Evolutionary conservation across 2,888 invertebrate species (phyloP).

Genomic region (Frankliniella intonsa): DNA sequence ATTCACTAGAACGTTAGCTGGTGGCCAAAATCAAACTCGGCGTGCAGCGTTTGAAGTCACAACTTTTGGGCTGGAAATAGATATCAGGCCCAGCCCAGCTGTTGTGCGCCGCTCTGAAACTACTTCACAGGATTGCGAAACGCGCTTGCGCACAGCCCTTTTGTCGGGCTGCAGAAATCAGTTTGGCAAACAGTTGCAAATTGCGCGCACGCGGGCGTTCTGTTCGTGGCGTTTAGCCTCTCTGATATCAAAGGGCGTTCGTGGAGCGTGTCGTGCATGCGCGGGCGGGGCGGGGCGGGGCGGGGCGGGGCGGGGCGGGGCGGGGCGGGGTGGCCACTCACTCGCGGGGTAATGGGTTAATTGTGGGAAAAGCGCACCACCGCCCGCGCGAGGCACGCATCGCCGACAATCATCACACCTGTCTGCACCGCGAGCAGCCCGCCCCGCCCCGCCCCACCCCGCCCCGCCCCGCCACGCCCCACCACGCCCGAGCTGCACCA

Average conservation of each 20-base stretch:
- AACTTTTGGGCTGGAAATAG: no score
- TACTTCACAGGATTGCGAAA: no score
- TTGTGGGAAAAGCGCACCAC: background rate
- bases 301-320: background rate
- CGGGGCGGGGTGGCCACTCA: background rate
- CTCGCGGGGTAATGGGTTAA: background rate
- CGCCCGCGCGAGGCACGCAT: no score
- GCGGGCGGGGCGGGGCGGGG: background rate
- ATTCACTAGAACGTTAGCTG: no score
- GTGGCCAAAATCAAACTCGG: no score
- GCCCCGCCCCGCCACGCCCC: background rate
- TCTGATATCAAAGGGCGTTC: background rate
- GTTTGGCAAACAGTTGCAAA: background rate
- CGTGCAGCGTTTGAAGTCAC: no score
- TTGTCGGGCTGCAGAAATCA: no score
- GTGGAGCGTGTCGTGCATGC: background rate
- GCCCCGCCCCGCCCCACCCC: background rate
- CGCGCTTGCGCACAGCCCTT: no score
- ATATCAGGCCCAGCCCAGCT: no score
- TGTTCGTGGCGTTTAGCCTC: background rate
- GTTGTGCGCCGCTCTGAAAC: no score
- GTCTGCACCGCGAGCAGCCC: background rate
- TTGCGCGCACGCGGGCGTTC: background rate
- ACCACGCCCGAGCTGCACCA: background rate
- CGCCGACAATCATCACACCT: slow-evolving; percentile 4